A percentile compares a stretch with the other conserved stretches of the same genome.
Conservation (phyloP, 2,113 vertebrate genomes). For the Otolemur garnettii region DNA sequence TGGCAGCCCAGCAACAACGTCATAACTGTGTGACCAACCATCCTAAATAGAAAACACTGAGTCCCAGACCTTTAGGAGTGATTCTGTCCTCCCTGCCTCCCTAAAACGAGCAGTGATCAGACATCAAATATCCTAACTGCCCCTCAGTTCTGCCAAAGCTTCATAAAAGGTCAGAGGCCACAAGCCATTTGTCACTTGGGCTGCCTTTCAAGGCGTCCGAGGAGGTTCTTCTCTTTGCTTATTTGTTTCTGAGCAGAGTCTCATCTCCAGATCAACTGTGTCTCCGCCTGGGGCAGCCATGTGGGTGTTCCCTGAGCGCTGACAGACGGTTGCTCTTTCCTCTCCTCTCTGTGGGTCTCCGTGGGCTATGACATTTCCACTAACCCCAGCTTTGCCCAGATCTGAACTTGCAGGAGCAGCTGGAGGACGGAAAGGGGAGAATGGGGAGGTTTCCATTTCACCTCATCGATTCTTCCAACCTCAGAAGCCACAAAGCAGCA, state of each 20-base stretch:
- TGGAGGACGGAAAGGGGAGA: not conserved
- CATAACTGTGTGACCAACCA: too few relatives aligned
- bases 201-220: not conserved
- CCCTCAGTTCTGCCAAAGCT: not conserved
- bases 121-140: not conserved
- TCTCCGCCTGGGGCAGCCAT: not conserved
- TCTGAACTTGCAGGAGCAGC: not conserved
- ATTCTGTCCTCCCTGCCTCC: not conserved
- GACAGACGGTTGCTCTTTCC: rapidly evolving
- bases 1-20: not conserved
- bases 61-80: not conserved
- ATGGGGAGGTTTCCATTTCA: rapidly evolving
- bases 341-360: not conserved
- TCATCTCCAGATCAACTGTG: not conserved
- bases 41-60: not conserved
- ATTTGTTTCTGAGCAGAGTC: not conserved
- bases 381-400: not conserved
- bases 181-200: not conserved
- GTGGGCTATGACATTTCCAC: rapidly evolving
- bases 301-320: not conserved
- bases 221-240: not conserved
- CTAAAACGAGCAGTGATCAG: not conserved
- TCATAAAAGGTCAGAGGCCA: not conserved
- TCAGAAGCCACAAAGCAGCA: not conserved
- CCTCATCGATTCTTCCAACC: not conserved